These are phyloP conservation scores for Brachionichthys hirsutus DNA, from an alignment of 2,113 vertebrate genomes.

Conservation along the genomic window DNA sequence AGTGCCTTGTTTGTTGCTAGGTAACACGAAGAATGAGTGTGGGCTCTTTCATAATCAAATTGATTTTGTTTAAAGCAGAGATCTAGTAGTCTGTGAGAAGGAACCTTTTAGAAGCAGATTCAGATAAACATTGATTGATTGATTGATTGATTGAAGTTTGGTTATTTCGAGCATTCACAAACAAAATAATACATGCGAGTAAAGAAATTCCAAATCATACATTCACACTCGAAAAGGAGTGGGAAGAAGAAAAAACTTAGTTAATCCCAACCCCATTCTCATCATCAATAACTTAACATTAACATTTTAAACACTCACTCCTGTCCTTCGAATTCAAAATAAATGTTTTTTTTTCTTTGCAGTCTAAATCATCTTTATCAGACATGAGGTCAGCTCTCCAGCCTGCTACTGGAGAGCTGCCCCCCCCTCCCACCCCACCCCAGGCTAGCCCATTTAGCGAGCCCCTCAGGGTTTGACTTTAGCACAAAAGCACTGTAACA, in stretches of 20 bases:
- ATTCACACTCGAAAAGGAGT: no score
- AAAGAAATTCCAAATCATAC: no score
- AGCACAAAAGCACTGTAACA: slow-evolving; percentile 55
- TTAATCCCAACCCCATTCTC: slow-evolving; percentile 12
- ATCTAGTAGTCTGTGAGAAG: slow-evolving; percentile 59
- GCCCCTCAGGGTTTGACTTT: slow-evolving; percentile 46
- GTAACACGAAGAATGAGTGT: slow-evolving; percentile 82
- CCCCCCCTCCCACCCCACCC: slow-evolving; percentile 16
- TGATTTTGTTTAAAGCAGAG: slow-evolving; percentile 63
- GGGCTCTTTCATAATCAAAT: slow-evolving; percentile 79
- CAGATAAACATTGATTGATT: slow-evolving; percentile 37
- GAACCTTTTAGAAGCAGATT: slow-evolving; percentile 34
- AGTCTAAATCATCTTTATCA: slow-evolving; percentile 37
- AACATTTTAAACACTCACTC: no score
- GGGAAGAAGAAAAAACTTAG: slow-evolving; percentile 4
- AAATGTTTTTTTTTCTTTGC: slow-evolving; percentile 32
- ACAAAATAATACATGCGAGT: no score
- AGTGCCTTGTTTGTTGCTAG: slow-evolving; percentile 84
- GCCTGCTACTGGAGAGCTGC: slow-evolving; percentile 35
- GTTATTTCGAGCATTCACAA: slow-evolving; percentile 4
- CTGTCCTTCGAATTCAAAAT: no score
- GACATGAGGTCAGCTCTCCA: slow-evolving; percentile 50
- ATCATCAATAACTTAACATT: slow-evolving; percentile 7
- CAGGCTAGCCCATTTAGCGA: slow-evolving; percentile 49
- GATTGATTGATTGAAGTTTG: no score